Evolutionary conservation across 2,888 invertebrate species (phyloP).

Genomic region (Leptothorax acervorum): DNA sequence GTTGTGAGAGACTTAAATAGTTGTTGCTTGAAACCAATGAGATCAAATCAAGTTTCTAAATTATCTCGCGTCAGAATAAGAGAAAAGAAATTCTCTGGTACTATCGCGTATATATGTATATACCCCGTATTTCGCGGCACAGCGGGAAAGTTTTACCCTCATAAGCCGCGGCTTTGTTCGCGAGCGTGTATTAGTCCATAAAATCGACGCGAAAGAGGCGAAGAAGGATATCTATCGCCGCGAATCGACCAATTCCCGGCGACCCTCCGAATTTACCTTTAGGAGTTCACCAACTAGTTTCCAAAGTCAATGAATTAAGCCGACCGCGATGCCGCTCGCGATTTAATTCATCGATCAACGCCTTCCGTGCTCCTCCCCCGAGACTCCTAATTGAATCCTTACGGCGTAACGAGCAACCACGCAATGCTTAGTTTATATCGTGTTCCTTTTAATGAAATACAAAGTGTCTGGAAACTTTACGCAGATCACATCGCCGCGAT

Average conservation of each 20-base stretch:
- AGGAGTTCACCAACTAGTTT: constrained; percentile 61
- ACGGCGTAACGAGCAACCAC: constrained; percentile 54
- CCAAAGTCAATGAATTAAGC: constrained; percentile 63
- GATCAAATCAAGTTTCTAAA: constrained; percentile 5
- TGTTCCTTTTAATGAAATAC: constrained; percentile 49
- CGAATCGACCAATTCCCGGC: constrained; percentile 39
- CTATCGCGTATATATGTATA: neutral
- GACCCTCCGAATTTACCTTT: constrained; percentile 49
- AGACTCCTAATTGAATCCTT: constrained; percentile 67
- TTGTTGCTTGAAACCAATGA: neutral
- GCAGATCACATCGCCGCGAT: constrained; percentile 16
- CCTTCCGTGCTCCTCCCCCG: constrained; percentile 47
- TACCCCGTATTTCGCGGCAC: constrained; percentile 9
- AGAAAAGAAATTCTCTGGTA: constrained; percentile 4
- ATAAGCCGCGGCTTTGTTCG: constrained; percentile 50
- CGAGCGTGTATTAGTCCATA: constrained; percentile 40
- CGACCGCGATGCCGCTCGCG: constrained; percentile 44
- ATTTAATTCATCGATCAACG: constrained; percentile 64
- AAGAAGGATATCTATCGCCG: constrained; percentile 51
- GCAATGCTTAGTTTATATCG: constrained; percentile 53
- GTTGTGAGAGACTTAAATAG: neutral
- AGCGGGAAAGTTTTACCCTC: constrained; percentile 39
- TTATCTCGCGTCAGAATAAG: constrained; percentile 14
- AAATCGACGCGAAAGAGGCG: constrained; percentile 50
- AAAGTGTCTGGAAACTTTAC: constrained; percentile 33